Percentiles rank a stretch among this genome's conserved stretches.
Evolutionary conservation across 2,797 vertebrate species (phyloP).

Genomic region (Ispidina picta): DNA sequence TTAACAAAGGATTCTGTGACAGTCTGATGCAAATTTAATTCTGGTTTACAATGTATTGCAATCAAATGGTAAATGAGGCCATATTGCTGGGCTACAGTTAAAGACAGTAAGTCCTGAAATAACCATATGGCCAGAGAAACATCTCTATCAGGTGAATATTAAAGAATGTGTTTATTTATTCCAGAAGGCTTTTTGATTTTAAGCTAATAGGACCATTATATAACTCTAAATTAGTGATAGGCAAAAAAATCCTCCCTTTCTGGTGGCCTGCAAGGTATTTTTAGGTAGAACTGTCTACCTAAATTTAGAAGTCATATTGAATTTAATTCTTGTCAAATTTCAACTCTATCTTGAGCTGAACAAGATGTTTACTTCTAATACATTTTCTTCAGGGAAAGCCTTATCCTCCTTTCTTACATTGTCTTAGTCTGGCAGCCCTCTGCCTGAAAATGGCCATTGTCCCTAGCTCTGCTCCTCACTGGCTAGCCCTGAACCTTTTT

Average conservation of each 20-base stretch:
- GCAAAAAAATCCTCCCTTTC: background rate
- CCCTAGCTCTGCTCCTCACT: background rate
- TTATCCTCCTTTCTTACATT: background rate
- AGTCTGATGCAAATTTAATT: slow-evolving; percentile 24
- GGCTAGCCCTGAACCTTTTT: background rate
- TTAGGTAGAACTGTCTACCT: background rate
- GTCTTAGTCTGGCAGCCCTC: background rate
- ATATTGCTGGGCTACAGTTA: background rate
- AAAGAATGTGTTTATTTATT: background rate
- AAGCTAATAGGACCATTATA: background rate
- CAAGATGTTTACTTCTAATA: background rate
- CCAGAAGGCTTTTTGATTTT: background rate
- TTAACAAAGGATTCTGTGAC: background rate
- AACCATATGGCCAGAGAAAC: background rate
- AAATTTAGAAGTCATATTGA: background rate
- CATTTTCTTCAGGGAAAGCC: background rate
- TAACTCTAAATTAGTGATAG: background rate
- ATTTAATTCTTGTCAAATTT: background rate
- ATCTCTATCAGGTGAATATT: background rate
- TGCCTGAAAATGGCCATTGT: fast-evolving
- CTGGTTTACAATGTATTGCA: background rate
- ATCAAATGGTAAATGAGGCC: background rate
- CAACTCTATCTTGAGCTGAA: background rate
- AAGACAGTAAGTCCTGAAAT: background rate
- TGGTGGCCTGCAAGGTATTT: background rate